A percentile compares a stretch with the other conserved stretches of the same genome.
Conservation (phyloP, 2,797 vertebrate genomes). For the Psittacula echo region DNA sequence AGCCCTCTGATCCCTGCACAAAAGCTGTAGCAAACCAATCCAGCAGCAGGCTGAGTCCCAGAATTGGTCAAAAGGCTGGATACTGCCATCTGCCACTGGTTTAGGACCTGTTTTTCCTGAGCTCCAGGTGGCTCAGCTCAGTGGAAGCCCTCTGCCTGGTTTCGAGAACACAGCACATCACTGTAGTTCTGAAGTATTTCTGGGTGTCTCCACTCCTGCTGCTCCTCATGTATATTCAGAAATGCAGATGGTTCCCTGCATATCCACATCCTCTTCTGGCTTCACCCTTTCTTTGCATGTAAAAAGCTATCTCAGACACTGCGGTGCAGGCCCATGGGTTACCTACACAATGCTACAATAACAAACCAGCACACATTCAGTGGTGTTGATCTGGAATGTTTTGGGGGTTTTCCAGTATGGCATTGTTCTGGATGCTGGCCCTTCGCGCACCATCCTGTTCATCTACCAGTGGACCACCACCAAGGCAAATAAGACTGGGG, state of each 20-base stretch:
- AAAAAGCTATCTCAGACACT: neutral
- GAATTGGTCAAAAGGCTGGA: neutral
- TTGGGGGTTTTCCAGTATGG: slow-evolving; percentile 44
- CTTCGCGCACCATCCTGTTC: slow-evolving; percentile 18
- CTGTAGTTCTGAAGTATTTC: neutral
- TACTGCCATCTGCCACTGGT: neutral
- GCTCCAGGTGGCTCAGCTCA: slow-evolving; percentile 4
- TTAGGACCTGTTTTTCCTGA: slow-evolving; percentile 53
- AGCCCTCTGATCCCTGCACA: neutral
- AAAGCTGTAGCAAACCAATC: neutral
- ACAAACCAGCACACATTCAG: neutral
- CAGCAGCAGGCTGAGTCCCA: neutral
- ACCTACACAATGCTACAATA: neutral
- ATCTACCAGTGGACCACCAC: slow-evolving; percentile 55
- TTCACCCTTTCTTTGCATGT: neutral
- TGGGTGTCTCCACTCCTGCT: neutral
- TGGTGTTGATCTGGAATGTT: neutral
- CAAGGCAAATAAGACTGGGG: neutral
- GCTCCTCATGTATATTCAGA: slow-evolving; percentile 24
- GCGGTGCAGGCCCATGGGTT: neutral
- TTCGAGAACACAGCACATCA: neutral
- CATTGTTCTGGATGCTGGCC: slow-evolving; percentile 51
- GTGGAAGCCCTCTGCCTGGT: neutral
- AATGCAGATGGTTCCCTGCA: neutral
- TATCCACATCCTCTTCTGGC: neutral